Evolutionary conservation across 2,797 vertebrate species (phyloP), one percentile per base, ranked within the genome.

Genomic region (Natrix natrix): DNA sequence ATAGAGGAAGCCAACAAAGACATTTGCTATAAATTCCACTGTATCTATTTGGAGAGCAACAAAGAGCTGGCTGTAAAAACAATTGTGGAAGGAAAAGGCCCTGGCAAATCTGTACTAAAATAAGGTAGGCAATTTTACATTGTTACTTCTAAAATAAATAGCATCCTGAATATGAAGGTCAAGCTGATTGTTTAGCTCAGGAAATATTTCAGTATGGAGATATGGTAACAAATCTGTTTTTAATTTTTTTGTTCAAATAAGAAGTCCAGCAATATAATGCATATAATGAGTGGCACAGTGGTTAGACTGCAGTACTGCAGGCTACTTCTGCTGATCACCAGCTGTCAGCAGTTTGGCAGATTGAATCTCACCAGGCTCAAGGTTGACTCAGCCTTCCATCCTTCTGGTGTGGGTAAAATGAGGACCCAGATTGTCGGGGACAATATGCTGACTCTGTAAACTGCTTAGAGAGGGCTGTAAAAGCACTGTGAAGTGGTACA

Each of bases 51-150:
- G 20, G 91, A 95, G 93, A 90, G 0, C 55, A 96, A 83, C 22
- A 91, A 93, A 95, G 1, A 0, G 14, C 0, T 61, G 37, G 24
- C 11, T 96, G 89, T 86, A 90, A 88, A 94, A 90, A 94, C 88
- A 94, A 93, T 17, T 60, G 60, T 52, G 43, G 56, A 78, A 93
- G 92, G 66, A 89, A 95, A 86, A 95, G 88, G 2, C 13, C 92
- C 28, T 37, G 52, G 57, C 61, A 91, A 86, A 91, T 90, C 28
- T 54, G 59, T 61, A 90, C 61, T 87, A 17, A 92, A 94, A 94
- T 60, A 94, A 43, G 52, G 89, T 56, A 57, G 20, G 37, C 66
- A 26, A 24, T 92, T 92, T 83, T 74, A 16, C n/a, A n/a, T 0
- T 55, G 22, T n/a, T 83, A 6, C 6, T 88, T 54, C 93, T 90